Conservation (phyloP, 1,140 invertebrate species). For the Thaumetopoea pityocampa region DNA sequence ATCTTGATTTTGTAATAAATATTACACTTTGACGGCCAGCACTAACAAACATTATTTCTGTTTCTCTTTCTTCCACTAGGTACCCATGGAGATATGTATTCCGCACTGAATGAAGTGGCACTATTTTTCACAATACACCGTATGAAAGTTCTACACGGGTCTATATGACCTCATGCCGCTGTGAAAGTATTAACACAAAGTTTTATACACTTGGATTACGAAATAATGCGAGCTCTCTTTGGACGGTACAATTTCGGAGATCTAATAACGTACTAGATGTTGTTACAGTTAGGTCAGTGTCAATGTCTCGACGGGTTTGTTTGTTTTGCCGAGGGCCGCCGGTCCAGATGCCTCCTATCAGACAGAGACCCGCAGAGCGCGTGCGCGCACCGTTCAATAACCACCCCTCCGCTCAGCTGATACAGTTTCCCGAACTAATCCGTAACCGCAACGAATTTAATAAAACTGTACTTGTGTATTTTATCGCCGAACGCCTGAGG, state of each 20-base stretch:
- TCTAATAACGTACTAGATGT: constrained; percentile 9
- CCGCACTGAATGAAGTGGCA: too few species aligned
- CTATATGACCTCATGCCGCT: too few species aligned
- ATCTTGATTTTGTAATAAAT: too few species aligned
- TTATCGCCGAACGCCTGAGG: too few species aligned
- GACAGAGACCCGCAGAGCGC: constrained; percentile 32
- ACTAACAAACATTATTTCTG: too few species aligned
- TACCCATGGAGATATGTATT: too few species aligned
- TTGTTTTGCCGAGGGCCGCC: constrained; percentile 51
- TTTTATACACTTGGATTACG: constrained; percentile 1
- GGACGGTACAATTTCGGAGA: constrained; percentile 1
- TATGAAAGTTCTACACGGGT: too few species aligned
- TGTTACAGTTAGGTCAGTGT: constrained; percentile 51
- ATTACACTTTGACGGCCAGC: too few species aligned
- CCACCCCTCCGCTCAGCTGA: constrained; percentile 48
- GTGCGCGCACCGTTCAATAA: constrained; percentile 65
- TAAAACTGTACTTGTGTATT: background rate
- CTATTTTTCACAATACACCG: too few species aligned
- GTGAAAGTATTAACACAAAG: too few species aligned
- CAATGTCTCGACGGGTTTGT: constrained; percentile 47
- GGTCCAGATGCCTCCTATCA: constrained; percentile 30
- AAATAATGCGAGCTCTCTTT: background rate
- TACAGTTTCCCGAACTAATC: constrained; percentile 28
- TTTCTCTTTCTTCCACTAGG: too few species aligned
- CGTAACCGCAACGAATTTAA: constrained; percentile 3